Evolutionary conservation across 2,888 invertebrate species (phyloP).

Genomic region (Pseudococcus jackbeardsleyi): DNA sequence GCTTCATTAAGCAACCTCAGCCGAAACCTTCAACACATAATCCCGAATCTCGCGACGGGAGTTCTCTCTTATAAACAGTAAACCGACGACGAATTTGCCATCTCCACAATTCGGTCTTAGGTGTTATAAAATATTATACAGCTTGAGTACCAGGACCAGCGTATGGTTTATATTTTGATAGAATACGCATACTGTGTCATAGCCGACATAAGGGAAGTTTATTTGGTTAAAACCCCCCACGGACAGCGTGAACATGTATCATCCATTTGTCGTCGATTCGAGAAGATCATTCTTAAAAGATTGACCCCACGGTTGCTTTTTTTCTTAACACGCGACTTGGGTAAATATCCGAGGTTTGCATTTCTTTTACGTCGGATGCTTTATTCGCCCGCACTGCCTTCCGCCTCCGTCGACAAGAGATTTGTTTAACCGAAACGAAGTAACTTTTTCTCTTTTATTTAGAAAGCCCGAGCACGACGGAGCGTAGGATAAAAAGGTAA

Average conservation of each 20-base stretch:
- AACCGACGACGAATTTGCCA: not conserved
- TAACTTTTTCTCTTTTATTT: constrained; percentile 10
- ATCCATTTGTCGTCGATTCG: constrained; percentile 62
- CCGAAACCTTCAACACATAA: not conserved
- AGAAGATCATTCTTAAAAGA: constrained; percentile 53
- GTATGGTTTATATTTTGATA: constrained; percentile 43
- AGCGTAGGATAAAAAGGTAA: constrained; percentile 30
- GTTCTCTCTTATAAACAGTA: not conserved
- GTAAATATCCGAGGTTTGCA: constrained; percentile 46
- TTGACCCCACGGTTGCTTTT: constrained; percentile 54
- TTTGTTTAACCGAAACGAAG: constrained; percentile 21
- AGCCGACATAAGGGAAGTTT: constrained; percentile 36
- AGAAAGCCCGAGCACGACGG: not conserved
- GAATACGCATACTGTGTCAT: not conserved
- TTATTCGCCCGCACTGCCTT: not conserved
- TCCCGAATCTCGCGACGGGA: not conserved
- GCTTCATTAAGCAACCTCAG: not conserved
- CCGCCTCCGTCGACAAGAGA: not conserved
- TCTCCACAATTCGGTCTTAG: not conserved
- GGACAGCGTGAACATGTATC: constrained; percentile 62
- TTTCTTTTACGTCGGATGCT: not conserved
- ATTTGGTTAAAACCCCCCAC: constrained; percentile 59
- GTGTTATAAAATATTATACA: constrained; percentile 38
- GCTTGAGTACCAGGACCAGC: not conserved
- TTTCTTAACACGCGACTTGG: constrained; percentile 55